A percentile compares a stretch with the other conserved stretches of the same genome.
These are phyloP conservation scores for Lerista edwardsae DNA, from an alignment of 2,797 vertebrate genomes.

Conservation along the genomic window DNA sequence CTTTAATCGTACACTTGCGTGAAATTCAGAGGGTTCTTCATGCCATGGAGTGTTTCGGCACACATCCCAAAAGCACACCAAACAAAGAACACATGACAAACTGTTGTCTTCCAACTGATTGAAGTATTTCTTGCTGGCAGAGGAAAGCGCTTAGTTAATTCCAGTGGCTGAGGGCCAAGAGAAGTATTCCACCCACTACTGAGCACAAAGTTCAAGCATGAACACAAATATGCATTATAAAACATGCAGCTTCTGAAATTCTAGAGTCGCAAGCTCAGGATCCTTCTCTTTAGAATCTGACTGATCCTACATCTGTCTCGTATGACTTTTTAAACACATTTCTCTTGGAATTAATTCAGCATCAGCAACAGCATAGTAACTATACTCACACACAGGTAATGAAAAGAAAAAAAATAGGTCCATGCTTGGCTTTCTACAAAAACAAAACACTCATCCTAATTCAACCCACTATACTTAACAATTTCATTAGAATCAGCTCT, in stretches of 20 bases:
- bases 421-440: not conserved
- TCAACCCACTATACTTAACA: not conserved
- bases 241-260: slow-evolving; percentile 54
- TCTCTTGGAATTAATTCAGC: not conserved
- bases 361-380: slow-evolving; percentile 9
- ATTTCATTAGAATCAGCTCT: not conserved
- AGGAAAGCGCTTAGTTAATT: slow-evolving; percentile 68
- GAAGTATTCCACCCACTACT: slow-evolving; percentile 67
- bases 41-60: slow-evolving; percentile 66
- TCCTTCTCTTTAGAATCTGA: slow-evolving; percentile 15
- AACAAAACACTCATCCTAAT: not conserved
- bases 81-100: slow-evolving; percentile 73
- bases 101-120: slow-evolving; percentile 67
- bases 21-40: slow-evolving; percentile 62
- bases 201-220: slow-evolving; percentile 70
- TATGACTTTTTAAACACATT: slow-evolving; percentile 18
- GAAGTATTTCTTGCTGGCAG: slow-evolving; percentile 71
- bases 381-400: not conserved
- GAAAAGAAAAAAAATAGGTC: not conserved
- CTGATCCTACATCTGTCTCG: not conserved
- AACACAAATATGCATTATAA: slow-evolving; percentile 14
- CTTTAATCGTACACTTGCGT: slow-evolving; percentile 56
- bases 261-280: slow-evolving; percentile 38
- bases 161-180: slow-evolving; percentile 50
- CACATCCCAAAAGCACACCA: slow-evolving; percentile 63